Percentiles rank a stretch among this genome's conserved stretches.
Conservation (phyloP, 2,113 vertebrate genomes). For the Vidua macroura region DNA sequence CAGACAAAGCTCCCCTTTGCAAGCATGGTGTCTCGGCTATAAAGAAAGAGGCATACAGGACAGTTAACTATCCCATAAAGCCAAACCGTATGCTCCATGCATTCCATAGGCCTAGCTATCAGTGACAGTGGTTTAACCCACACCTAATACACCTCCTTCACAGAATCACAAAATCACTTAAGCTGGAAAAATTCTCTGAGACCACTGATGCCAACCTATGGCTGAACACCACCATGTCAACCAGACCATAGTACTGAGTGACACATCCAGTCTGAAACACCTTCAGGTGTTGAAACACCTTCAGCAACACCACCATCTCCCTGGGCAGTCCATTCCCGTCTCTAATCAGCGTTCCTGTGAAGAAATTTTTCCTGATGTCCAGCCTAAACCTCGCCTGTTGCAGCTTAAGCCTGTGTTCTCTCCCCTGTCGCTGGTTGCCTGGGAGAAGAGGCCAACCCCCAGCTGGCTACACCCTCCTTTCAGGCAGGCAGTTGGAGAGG, state of each 20-base stretch:
- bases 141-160: background rate
- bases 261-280: background rate
- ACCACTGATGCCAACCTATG: background rate
- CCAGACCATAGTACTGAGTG: background rate
- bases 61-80: background rate
- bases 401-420: background rate
- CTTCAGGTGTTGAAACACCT: background rate
- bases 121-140: background rate
- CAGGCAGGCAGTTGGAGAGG: background rate
- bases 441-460: background rate
- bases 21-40: fast-evolving
- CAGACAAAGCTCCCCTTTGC: background rate
- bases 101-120: background rate
- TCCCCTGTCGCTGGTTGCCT: background rate
- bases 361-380: background rate
- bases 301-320: background rate
- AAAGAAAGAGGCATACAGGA: background rate
- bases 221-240: background rate
- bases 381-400: background rate
- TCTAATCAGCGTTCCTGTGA: background rate
- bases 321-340: background rate
- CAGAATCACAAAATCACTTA: background rate
- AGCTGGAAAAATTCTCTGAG: background rate
- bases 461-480: background rate
- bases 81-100: background rate